These are phyloP conservation scores for Stomatorhinus walkeri DNA, from an alignment of 2,797 vertebrate genomes.

Conservation along the genomic window DNA sequence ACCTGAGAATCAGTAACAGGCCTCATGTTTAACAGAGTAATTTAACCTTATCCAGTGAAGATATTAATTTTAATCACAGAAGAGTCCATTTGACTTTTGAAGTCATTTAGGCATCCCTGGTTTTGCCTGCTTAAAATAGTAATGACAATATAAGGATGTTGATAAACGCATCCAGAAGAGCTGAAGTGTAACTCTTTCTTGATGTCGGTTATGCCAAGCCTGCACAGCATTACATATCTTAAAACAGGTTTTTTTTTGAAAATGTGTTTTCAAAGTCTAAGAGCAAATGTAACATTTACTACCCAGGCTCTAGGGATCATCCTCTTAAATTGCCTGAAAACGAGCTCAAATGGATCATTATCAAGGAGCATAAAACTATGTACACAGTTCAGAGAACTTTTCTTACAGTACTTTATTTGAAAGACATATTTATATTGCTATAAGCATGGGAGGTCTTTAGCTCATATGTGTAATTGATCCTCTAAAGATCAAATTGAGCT, in stretches of 20 bases:
- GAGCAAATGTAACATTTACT: not conserved
- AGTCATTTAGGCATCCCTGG: not conserved
- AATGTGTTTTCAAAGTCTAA: not conserved
- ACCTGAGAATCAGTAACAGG: not conserved
- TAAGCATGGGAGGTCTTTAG: slow-evolving; percentile 21
- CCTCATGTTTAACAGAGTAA: not conserved
- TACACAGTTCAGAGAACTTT: not conserved
- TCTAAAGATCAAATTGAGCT: not conserved
- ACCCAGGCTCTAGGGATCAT: not conserved
- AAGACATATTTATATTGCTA: slow-evolving; percentile 26
- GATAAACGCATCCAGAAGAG: not conserved
- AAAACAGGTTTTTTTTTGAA: not conserved
- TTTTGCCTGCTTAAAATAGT: not conserved
- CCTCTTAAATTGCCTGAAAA: not conserved
- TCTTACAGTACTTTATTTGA: not conserved
- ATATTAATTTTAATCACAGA: not conserved
- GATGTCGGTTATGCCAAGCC: not conserved
- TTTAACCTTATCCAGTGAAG: not conserved
- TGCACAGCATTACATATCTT: not conserved
- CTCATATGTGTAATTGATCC: not conserved
- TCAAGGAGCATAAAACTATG: slow-evolving; percentile 1
- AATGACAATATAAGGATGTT: not conserved
- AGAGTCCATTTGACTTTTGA: not conserved
- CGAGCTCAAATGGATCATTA: slow-evolving; percentile 35
- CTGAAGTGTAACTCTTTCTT: not conserved